phyloP scores from a whole-genome alignment of 2,113 vertebrate species.

The Paracyprichromis sp. region DNA sequence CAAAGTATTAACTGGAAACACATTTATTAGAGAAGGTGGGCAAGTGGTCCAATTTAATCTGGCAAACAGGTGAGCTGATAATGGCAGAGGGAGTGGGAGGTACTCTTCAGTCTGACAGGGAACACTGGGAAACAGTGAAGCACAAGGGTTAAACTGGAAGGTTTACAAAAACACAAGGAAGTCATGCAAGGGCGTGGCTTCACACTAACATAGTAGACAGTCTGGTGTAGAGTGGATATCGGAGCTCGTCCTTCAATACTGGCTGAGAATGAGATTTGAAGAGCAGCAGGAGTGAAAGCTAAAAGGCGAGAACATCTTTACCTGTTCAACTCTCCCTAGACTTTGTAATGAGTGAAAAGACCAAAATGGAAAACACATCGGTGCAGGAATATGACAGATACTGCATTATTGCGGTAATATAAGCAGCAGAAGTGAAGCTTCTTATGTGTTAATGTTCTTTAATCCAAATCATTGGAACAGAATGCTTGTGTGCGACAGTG shows the following conservation, averaged over 20 bases:
- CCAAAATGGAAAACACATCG: neutral
- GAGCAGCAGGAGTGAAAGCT: neutral
- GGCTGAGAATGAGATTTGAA: neutral
- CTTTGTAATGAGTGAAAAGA: neutral
- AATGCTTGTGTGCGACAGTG: neutral
- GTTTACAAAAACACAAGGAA: neutral
- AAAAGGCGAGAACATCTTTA: neutral
- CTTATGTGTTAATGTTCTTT: neutral
- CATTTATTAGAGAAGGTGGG: neutral
- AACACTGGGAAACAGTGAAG: neutral
- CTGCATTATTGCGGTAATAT: neutral
- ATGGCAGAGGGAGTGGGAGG: neutral
- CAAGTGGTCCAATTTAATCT: neutral
- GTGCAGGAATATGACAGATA: neutral
- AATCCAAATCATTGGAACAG: neutral
- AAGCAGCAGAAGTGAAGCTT: neutral
- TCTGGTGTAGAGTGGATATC: neutral
- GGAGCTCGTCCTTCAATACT: neutral
- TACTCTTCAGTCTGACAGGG: neutral
- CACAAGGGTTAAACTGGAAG: neutral
- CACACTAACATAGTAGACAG: neutral
- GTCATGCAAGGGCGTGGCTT: neutral
- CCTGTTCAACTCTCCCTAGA: neutral
- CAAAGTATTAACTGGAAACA: neutral
- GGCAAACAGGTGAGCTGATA: neutral